Base-by-base conservation (phyloP, 1,140 invertebrate species). In the Lepeophtheirus salmonis region DNA sequence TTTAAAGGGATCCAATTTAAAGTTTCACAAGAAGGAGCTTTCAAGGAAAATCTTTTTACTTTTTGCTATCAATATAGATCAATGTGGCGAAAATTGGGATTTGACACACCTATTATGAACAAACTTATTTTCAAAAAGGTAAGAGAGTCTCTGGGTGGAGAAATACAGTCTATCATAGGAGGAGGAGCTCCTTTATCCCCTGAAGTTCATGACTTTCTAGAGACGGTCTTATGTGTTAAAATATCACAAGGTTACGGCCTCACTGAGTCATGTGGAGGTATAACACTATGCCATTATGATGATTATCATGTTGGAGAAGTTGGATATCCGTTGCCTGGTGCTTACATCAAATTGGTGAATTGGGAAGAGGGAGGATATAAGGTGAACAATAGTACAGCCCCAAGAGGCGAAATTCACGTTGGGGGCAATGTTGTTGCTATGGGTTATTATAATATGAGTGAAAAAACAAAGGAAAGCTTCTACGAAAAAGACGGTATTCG, bases 181-280 rank as follows among this genome's bases (percentile, higher is more conserved):
- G 95, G 95, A 56, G 92, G 92, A 63, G 95, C 95, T 25, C 92
- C 92, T 18, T 75, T 99, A 0, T 87, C 87, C n/a, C 80, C 88
- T 1, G 90, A 97, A 67, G 96, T 92, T 3, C 92, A 98, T 68
- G 80, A 83, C 66, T 92, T 96, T 70, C 86, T 96, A 64, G 84
- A 91, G 69, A 81, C 88, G 60, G 92, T 89, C 69, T 78, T 98
- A 21, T 95, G 89, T 69, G 82, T 86, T 49, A 82, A 83, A 50
- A 80, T 97, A 20, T 79, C 86, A 52, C 89, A 94, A 70, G 95
- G 94, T 52, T 98, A 98, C 74, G 95, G 94, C 4, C 78, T 97
- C 30, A 97, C 95, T 1, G 94, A 98, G 78, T 96, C 91, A 10
- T 86, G 84, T 65, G 92, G 89, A 2, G 89, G 84, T 67, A 88